A percentile compares a stretch with the other conserved stretches of the same genome.
Conservation (phyloP, 2,797 vertebrate species). For the Hoplostethus mediterraneus region DNA sequence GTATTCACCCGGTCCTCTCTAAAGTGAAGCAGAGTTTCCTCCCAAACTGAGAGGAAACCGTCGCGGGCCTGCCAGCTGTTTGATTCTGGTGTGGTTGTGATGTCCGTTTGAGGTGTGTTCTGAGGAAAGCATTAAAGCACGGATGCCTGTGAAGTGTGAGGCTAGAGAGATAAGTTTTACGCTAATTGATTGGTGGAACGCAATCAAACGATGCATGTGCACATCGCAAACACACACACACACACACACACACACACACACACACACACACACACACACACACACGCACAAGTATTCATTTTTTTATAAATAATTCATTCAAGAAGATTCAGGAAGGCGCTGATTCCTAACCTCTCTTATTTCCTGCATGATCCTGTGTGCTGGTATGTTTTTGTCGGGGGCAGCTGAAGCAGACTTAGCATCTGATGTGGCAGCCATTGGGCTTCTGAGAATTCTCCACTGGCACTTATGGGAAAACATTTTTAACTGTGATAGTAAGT, state of each 20-base stretch:
- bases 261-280: constrained; percentile 8
- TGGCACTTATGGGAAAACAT: constrained; percentile 48
- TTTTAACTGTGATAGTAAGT: constrained; percentile 49
- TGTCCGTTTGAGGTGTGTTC: constrained; percentile 53
- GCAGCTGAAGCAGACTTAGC: neutral
- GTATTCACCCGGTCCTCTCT: constrained; percentile 25
- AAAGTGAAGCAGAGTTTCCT: constrained; percentile 28
- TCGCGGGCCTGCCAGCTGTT: constrained; percentile 18
- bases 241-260: neutral
- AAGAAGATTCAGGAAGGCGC: neutral
- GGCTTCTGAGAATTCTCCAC: constrained; percentile 59
- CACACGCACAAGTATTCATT: constrained; percentile 6
- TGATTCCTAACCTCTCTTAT: constrained; percentile 13
- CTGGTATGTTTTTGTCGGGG: constrained; percentile 10
- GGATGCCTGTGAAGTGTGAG: constrained; percentile 14
- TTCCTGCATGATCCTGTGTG: constrained; percentile 16
- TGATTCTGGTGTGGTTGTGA: constrained; percentile 35
- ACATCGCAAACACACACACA: constrained; percentile 1
- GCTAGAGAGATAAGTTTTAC: constrained; percentile 15
- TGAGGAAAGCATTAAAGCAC: constrained; percentile 41
- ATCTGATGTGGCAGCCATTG: constrained; percentile 10
- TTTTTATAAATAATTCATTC: constrained; percentile 30
- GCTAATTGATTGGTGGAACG: constrained; percentile 21
- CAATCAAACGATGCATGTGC: neutral
- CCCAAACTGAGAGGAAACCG: constrained; percentile 40